Evolutionary conservation across 2,113 vertebrate species (phyloP), one percentile per base, ranked within the genome.

Genomic region (Equus quagga): DNA sequence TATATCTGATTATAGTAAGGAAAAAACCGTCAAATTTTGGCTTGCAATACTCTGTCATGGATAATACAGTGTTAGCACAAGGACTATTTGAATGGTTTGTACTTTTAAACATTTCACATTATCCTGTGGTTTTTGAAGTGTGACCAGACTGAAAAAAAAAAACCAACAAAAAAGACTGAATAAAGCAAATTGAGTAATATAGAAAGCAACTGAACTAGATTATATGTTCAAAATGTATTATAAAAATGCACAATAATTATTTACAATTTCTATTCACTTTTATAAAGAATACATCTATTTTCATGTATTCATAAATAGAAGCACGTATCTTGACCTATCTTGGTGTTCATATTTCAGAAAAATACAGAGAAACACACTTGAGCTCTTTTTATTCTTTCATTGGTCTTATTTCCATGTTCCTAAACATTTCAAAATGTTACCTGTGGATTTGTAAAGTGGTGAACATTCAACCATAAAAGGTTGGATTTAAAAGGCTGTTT

Each of bases 361-460:
- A 97, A 89, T 19, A 78, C 67, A 82, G 24, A 88, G 51, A 84
- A 84, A 80, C 54, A 69, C 49, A 82, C 23, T 56, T 83, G 11
- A 80, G 23, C 23, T 89, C 11, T 49, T 75, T 94, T 83, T 67
- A 46, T 83, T 96, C 64, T 84, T 85, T 31, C 11, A 33, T 73
- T 83, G 12, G 19, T 91, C 56, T 96, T n/a, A 93, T 91, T 91
- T 89, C 14, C 28, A 85, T 0, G 3, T 84, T 33, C 28, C 69
- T 88, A 60, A 91, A 89, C 21, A 54, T 81, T 97, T 93, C 76
- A 76, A 76, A 97, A 88, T 88, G n/a, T 76, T 89, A 85, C 36
- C 49, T 93, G 65, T 84, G 21, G 6, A 69, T 93, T 96, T 95
- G 76, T 64, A 91, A 96, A 81, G 58, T 51, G 75, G 64, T 54